Conservation (phyloP, 2,113 vertebrate genomes). For the Pelecanus crispus region DNA sequence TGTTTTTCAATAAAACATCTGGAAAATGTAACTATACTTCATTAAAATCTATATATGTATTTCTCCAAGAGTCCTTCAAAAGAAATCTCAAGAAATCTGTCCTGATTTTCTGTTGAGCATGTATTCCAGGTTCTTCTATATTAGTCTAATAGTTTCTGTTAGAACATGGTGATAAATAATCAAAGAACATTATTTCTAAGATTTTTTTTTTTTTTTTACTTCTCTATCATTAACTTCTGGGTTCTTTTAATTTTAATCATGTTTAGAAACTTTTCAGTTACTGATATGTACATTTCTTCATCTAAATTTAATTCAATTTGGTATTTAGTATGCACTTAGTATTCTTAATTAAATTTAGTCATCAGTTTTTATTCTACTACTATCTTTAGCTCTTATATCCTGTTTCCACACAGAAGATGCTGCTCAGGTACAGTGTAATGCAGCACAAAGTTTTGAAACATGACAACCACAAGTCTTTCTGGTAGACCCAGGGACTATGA, state of each 20-base stretch:
- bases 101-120: neutral
- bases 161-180: neutral
- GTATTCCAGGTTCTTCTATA: neutral
- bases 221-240: neutral
- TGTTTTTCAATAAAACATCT: neutral
- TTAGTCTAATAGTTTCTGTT: neutral
- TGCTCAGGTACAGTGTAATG: neutral
- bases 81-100: neutral
- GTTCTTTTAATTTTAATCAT: neutral
- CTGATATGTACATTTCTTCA: neutral
- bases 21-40: neutral
- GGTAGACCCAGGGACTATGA: neutral
- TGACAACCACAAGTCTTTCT: neutral
- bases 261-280: neutral
- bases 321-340: neutral
- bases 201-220: neutral
- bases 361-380: neutral
- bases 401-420: neutral
- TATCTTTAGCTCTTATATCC: neutral
- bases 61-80: neutral
- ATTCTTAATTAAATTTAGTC: neutral
- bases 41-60: neutral
- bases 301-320: neutral
- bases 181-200: neutral
- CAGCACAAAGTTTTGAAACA: neutral